Evolutionary conservation across 2,113 vertebrate genomes (phyloP), one percentile per base, ranked within the genome.

Genomic region (Microcebus jonahi): DNA sequence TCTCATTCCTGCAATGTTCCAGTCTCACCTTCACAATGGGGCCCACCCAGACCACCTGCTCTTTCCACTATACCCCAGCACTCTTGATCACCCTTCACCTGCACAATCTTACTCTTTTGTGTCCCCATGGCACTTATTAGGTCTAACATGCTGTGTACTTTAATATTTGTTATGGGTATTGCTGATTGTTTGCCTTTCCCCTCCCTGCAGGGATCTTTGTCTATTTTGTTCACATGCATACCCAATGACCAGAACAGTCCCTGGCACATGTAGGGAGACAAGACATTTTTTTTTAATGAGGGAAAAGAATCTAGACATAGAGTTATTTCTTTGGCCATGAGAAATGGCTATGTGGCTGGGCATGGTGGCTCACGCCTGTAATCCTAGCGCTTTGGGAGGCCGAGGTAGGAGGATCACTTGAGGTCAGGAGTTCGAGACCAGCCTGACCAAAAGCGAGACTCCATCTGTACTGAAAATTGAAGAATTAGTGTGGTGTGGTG

Each of bases 241-340:
- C 68, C 68, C 68, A 75, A 63, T 92, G 89, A 29, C 57, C 83
- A 93, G 82, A 93, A 87, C 13, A 81, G 63, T 94, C 36, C 45
- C 57, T 80, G 39, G 8, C 20, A 45, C 39, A 15, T 29, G n/a
- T 42, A 82, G 12, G 65, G 29, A 88, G 25, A 68, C 17, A 59
- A 67, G 48, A 71, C 23, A 59, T 39, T 6, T 20, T 45, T 71
- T 71, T 75, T 29, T 0, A 85, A 83, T 80, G 34, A 63, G 12
- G 79, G 34, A 76, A 63, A 94, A 86, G 8, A 68, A 91, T 94
- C 39, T 27, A 84, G 75, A 55, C 31, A 68, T 39, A 70, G 39
- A 77, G 27, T 75, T 86, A 68, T n/a, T 82, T 67, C 42, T 14
- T 87, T 6, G 23, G 8, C 8, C 31, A 50, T 70, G 50, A 61